Evolutionary conservation across 1,140 invertebrate genomes (phyloP), one percentile per base, ranked within the genome.

Genomic region (Halictus rubicundus): DNA sequence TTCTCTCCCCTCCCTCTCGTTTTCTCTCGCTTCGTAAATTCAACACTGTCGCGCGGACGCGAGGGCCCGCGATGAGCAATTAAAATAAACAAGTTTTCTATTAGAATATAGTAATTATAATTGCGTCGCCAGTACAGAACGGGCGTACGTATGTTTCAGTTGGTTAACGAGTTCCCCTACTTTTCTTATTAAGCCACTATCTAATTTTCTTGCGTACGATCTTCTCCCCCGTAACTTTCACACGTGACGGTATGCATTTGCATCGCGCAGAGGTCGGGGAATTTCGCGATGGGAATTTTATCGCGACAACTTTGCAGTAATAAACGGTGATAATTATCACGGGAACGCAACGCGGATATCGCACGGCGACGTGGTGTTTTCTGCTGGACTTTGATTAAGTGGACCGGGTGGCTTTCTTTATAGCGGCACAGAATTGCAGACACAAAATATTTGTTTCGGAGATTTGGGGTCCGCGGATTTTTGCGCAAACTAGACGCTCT

Each of bases 131-230:
- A 49, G 68, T 52, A 59, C n/a, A 23, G 23, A 19, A 59, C 19
- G 39, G 32, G 2, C 16, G 46, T 71, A 42, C 68, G 60, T 54
- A 65, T 21, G 42, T 78, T 60, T 78, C 76, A 52, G 49, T 14
- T 19, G 12, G 68, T 49, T 72, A 78, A 78, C 68, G 76, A 78
- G 60, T 65, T 64, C 39, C 68, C 32, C 63, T 57, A 32, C 60
- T 71, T 65, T 72, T 72, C 69, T 78, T 78, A 46, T 78, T 72
- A 46, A 16, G 12, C 46, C 23, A n/a, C 60, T 65, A 72, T 78
- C 76, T 78, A 78, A 78, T 78, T 78, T 78, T 37, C 68, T 60
- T 54, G 59, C 60, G 69, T 64, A 49, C 66, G 37, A 72, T 78
- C 59, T 71, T 49, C 76, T 52, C 2, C 23, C 27, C 75, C 32